Percentiles rank a stretch among this genome's conserved stretches.
phyloP scores from a whole-genome alignment of 2,797 vertebrate species.

The Microctenopoma steveboyesi region DNA sequence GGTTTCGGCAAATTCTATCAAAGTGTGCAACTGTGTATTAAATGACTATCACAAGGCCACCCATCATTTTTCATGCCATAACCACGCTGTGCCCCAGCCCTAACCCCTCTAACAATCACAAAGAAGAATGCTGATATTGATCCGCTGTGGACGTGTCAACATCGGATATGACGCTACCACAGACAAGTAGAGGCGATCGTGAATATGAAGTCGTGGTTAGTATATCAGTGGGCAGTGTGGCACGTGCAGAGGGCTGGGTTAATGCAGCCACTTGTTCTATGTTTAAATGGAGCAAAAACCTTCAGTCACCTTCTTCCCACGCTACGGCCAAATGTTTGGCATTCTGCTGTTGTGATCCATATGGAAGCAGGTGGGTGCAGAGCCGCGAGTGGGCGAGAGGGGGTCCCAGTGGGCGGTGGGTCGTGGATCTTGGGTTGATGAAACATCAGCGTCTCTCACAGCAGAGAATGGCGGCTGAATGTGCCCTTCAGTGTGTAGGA shows the following conservation, averaged over 20 bases:
- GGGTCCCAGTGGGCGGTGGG: slow-evolving; percentile 77
- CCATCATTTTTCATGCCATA: slow-evolving; percentile 77
- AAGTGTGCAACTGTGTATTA: slow-evolving; percentile 81
- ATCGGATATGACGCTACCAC: slow-evolving; percentile 37
- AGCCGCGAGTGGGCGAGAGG: slow-evolving; percentile 74
- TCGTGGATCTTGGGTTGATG: slow-evolving; percentile 70
- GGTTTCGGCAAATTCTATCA: slow-evolving; percentile 82
- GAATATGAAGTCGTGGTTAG: slow-evolving; percentile 61
- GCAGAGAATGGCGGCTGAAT: slow-evolving; percentile 81
- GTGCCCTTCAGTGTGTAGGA: slow-evolving; percentile 80
- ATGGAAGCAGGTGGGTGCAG: slow-evolving; percentile 74
- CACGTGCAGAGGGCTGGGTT: slow-evolving; percentile 68
- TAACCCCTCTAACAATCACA: slow-evolving; percentile 57
- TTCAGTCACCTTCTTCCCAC: slow-evolving; percentile 74
- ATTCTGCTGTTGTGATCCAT: slow-evolving; percentile 45
- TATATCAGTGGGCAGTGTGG: slow-evolving; percentile 50
- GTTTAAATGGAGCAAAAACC: slow-evolving; percentile 57
- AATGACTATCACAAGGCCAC: slow-evolving; percentile 76
- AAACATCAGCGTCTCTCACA: slow-evolving; percentile 72
- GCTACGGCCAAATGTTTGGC: slow-evolving; percentile 56
- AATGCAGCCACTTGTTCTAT: slow-evolving; percentile 54
- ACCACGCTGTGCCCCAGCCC: slow-evolving; percentile 62
- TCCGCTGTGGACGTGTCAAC: slow-evolving; percentile 61
- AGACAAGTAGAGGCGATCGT: slow-evolving; percentile 47
- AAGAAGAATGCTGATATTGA: slow-evolving; percentile 67